These are phyloP conservation scores for Microchirus variegatus DNA, from an alignment of 2,797 vertebrate species.

Conservation along the genomic window DNA sequence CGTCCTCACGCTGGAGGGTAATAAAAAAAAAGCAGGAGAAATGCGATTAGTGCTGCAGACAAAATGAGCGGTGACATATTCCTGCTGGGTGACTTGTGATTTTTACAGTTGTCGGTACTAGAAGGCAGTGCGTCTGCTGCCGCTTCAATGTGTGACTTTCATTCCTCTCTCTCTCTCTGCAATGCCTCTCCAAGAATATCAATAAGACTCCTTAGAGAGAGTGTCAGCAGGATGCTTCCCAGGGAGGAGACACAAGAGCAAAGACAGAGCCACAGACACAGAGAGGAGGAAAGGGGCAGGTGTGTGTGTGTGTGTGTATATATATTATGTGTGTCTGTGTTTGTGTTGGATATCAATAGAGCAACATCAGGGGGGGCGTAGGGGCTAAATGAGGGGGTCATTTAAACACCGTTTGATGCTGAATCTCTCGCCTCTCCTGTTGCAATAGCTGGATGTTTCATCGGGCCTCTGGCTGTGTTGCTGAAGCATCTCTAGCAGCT, in stretches of 20 bases:
- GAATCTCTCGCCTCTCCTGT: conserved; percentile 24
- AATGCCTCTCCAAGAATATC: conserved; percentile 75
- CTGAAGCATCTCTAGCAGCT: conserved; percentile 47
- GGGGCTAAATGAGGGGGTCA: conserved; percentile 50
- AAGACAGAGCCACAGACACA: conserved; percentile 29
- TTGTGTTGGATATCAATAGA: conserved; percentile 33
- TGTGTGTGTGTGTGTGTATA: conserved; percentile 10
- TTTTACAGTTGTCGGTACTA: conserved; percentile 57
- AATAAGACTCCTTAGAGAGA: conserved; percentile 77
- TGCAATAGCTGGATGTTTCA: conserved; percentile 41
- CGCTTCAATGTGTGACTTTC: conserved; percentile 64
- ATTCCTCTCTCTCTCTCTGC: conserved; percentile 52
- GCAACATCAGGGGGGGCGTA: conserved; percentile 27
- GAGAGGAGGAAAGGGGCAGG: conserved; percentile 1
- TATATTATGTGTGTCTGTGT: conserved; percentile 6
- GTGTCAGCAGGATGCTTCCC: conserved; percentile 75
- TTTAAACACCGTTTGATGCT: conserved; percentile 31
- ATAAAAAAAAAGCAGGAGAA: conserved; percentile 41
- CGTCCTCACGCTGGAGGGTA: conserved; percentile 19
- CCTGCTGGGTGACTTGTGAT: conserved; percentile 67
- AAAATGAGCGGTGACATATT: conserved; percentile 47
- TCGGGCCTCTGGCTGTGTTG: conserved; percentile 30
- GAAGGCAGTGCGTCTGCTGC: conserved; percentile 51
- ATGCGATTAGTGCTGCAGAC: conserved; percentile 42
- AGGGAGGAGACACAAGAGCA: conserved; percentile 55